Evolutionary conservation across 2,888 invertebrate genomes (phyloP), one percentile per base, ranked within the genome.

Genomic region (Choreutis nemorana): DNA sequence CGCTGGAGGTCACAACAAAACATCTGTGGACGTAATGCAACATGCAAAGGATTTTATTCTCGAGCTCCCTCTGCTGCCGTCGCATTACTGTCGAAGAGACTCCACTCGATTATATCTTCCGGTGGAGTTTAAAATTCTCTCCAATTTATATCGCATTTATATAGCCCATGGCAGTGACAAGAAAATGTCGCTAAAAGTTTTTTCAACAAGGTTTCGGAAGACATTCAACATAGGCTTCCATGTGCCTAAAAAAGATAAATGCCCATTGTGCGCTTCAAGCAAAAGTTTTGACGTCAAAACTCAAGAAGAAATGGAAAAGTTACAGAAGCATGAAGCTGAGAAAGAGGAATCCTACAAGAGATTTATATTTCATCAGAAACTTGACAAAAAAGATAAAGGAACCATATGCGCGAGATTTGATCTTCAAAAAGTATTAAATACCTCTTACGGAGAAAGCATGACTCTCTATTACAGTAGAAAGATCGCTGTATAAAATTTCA

Each of bases 381-480:
- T 34, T 26, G 6, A 28, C 14, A 30, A 30, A 26, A 11, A 10
- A 21, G 30, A 26, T n/a, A 18, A n/a, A n/a, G n/a, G n/a, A n/a
- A n/a, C 23, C 4, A 4, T 23, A 23, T 23, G 23, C 9, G 23
- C 23, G 8, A 26, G 26, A 13, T 30, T 30, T 20, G 30, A 30
- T 26, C 18, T 30, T 7, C 16, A 30, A 21, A 30, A 37, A 27
- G 41, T 43, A 10, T 33, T 40, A 16, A 42, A 39, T 29, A 43
- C 40, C 8, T 39, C 40, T 5, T 29, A 37, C 28, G 41, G 39
- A 18, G 18, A 18, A 8, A 18, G 18, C 18, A 34, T 45, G 39
- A 11, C 37, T 14, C 26, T 45, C 1, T 45, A 27, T 31, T 45
- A 45, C 24, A 26, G 34, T 1, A 14, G 41, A 26, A 45, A 41